Evolutionary conservation across 2,113 vertebrate genomes (phyloP).

Genomic region (Gasterosteus aculeatus): DNA sequence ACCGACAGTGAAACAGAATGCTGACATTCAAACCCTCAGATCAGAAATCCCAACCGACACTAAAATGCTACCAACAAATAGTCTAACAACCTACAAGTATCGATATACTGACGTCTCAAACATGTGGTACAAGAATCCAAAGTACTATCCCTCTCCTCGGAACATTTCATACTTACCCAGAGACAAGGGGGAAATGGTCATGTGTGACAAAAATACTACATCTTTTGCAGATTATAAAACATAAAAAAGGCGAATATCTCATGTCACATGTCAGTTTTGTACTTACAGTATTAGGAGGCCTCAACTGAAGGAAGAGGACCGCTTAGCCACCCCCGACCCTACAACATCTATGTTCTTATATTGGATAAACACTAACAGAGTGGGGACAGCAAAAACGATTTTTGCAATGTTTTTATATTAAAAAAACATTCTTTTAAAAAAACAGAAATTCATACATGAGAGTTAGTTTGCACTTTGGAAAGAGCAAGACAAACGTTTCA

Average conservation of each 20-base stretch:
- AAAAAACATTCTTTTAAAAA: conserved; percentile 75
- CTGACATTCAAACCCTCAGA: conserved; percentile 54
- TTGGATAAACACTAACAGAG: conserved; percentile 95
- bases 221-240: conserved; percentile 69
- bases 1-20: conserved; percentile 45
- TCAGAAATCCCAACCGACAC: conserved; percentile 61
- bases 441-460: conserved; percentile 88
- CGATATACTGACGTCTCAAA: conserved; percentile 60
- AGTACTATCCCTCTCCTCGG: conserved; percentile 55
- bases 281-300: conserved; percentile 97
- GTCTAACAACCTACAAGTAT: conserved; percentile 58
- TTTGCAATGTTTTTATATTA: conserved; percentile 84
- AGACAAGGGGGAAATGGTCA: conserved; percentile 59
- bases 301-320: conserved; percentile 94
- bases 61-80: conserved; percentile 52
- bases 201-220: conserved; percentile 70
- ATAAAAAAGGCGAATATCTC: conserved; percentile 61
- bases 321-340: conserved; percentile 94
- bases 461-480: conserved; percentile 82
- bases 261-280: conserved; percentile 80
- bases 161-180: conserved; percentile 83
- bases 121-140: conserved; percentile 66
- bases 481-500: conserved; percentile 70
- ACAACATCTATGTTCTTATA: conserved; percentile 85
- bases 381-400: conserved; percentile 88